A percentile compares a stretch with the other conserved stretches of the same genome.
Evolutionary conservation across 2,113 vertebrate species (phyloP).

Genomic region (Callipepla californica): DNA sequence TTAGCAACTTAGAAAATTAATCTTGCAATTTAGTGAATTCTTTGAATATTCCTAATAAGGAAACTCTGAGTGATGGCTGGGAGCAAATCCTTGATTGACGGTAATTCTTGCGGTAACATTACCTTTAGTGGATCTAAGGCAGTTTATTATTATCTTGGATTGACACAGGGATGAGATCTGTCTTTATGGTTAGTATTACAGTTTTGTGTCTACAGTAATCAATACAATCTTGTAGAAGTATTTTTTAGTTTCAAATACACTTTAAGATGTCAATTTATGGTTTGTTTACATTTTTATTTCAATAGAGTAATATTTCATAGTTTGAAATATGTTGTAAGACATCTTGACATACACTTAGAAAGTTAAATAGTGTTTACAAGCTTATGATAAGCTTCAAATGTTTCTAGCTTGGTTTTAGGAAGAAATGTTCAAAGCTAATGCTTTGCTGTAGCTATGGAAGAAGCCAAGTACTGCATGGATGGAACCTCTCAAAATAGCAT

Average conservation of each 20-base stretch:
- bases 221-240: background rate
- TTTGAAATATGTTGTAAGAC: background rate
- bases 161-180: background rate
- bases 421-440: background rate
- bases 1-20: no score
- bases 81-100: background rate
- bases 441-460: background rate
- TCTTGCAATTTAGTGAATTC: no score
- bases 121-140: background rate
- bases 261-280: background rate
- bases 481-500: background rate
- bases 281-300: background rate
- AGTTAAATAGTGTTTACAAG: background rate
- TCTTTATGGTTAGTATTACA: background rate
- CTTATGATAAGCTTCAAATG: background rate
- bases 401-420: background rate
- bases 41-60: background rate
- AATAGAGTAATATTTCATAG: background rate
- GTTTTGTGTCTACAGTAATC: background rate
- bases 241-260: conserved; percentile 33
- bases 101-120: background rate
- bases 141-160: conserved; percentile 23
- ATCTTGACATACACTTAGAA: background rate
- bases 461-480: background rate
- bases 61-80: background rate